phyloP scores from a whole-genome alignment of 2,797 vertebrate species.

The Poeciliopsis turneri region DNA sequence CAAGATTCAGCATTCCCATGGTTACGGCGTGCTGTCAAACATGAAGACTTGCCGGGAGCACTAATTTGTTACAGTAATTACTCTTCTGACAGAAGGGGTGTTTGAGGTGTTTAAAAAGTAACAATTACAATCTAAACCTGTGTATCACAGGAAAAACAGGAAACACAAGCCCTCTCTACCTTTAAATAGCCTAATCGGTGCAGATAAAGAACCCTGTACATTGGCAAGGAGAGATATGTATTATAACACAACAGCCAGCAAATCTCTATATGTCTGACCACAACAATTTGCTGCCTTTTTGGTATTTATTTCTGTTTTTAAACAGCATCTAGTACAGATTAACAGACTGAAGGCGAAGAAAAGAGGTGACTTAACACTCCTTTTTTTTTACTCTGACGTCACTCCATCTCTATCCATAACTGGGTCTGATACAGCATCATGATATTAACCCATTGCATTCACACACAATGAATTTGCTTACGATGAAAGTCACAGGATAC shows the following conservation, averaged over 20 bases:
- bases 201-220: not conserved
- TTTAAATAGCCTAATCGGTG: not conserved
- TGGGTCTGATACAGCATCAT: constrained; percentile 4
- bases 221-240: not conserved
- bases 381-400: constrained; percentile 28
- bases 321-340: not conserved
- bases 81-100: constrained; percentile 48
- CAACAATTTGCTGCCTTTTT: not conserved
- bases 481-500: constrained; percentile 39
- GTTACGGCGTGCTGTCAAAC: constrained; percentile 54
- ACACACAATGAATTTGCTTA: not conserved
- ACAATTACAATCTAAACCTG: constrained; percentile 9
- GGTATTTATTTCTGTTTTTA: not conserved
- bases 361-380: constrained; percentile 18
- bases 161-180: not conserved
- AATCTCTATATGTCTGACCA: not conserved
- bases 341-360: constrained; percentile 2
- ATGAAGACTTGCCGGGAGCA: constrained; percentile 36
- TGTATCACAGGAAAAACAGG: not conserved
- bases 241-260: not conserved
- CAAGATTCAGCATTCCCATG: constrained; percentile 59
- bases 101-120: constrained; percentile 21
- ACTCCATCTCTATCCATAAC: constrained; percentile 20
- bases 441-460: constrained; percentile 16
- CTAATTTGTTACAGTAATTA: constrained; percentile 57